Percentiles rank a stretch among this genome's conserved stretches.
Conservation (phyloP, 1,140 invertebrate genomes). For the Brachionus sp. region DNA sequence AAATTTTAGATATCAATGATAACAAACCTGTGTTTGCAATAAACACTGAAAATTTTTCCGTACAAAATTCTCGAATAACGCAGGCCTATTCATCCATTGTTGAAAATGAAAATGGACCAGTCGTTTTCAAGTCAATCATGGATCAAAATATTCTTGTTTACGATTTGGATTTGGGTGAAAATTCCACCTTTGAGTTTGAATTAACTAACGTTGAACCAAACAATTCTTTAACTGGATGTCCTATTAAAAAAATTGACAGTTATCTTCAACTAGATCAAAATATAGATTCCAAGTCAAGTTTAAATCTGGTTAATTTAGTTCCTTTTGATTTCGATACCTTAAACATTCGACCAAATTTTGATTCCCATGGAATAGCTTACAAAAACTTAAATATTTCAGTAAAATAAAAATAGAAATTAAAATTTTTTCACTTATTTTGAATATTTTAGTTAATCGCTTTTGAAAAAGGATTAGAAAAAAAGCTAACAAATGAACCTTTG, state of each 20-base stretch:
- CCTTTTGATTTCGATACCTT: conserved; percentile 21
- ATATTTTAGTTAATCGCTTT: neutral
- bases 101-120: neutral
- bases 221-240: neutral
- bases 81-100: neutral
- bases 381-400: conserved; percentile 13
- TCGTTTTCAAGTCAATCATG: neutral
- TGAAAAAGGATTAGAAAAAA: neutral
- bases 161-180: neutral
- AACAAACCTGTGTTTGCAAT: conserved; percentile 11
- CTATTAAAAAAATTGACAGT: neutral
- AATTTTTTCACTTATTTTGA: neutral
- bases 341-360: neutral
- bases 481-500: neutral
- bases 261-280: neutral
- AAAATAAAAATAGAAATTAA: neutral
- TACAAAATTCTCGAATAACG: neutral
- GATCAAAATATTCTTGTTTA: neutral
- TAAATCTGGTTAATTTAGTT: conserved; percentile 6
- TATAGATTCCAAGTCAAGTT: conserved; percentile 1
- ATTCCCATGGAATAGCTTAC: neutral
- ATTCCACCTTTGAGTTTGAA: neutral
- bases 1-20: conserved; percentile 3
- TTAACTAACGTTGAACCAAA: neutral
- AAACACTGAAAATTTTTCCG: neutral